Evolutionary conservation across 2,888 invertebrate genomes (phyloP), one percentile per base, ranked within the genome.

Genomic region (Rotaria socialis): DNA sequence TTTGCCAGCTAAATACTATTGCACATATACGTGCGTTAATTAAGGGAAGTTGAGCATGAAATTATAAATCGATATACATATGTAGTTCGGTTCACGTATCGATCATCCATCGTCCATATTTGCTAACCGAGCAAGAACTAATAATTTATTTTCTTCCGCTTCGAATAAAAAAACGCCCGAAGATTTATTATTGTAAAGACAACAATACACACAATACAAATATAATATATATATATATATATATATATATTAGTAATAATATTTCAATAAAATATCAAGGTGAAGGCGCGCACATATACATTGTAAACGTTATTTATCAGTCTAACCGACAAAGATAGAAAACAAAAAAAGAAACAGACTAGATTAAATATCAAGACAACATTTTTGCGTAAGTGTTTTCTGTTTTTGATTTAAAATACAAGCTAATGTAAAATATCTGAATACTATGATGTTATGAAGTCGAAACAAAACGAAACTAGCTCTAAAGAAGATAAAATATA

Each of bases 321-420:
- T 67, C 67, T 67, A 67, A 67, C 67, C 67, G 67, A 67, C 67
- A 67, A 35, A 67, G 67, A 67, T n/a, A 67, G 67, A 67, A 67
- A 16, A 41, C 19, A 35, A 67, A 41, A 56, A 24, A 24, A 67
- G 19, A 14, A 56, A 24, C 27, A 67, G 67, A 67, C 67, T 67
- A 67, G 67, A 67, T 67, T 67, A 67, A 35, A 67, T 67, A 67
- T 67, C 67, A 67, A 67, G 67, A 67, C 67, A 67, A 67, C 67
- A 67, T 41, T 35, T 19, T 67, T n/a, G 67, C 67, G 35, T 67
- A 35, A 67, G 7, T 67, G 1, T 67, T 35, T 19, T 67, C 35
- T 35, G 67, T 35, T 19, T 67, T 67, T 35, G 67, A 67, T 67
- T 41, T 41, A 4, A 27, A 67, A 67, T 27, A 67, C 41, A 67